A percentile compares a stretch with the other conserved stretches of the same genome.
These are phyloP conservation scores for Magallana ariakensis DNA, from an alignment of 1,140 invertebrate species.

Conservation along the genomic window DNA sequence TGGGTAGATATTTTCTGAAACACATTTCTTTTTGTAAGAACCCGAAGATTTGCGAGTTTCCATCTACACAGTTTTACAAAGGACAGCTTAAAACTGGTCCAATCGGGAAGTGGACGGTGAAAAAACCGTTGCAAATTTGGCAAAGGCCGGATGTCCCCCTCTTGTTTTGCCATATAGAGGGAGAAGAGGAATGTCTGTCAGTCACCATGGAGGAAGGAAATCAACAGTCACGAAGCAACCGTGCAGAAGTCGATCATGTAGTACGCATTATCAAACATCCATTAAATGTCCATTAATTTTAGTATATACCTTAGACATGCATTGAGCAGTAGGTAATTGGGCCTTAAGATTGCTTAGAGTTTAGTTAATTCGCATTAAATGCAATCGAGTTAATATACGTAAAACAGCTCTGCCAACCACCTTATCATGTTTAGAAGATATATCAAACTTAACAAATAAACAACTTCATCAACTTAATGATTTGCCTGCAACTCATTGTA, in stretches of 20 bases:
- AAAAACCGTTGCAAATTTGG: conserved; percentile 56
- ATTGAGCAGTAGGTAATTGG: no score
- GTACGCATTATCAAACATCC: conserved; percentile 56
- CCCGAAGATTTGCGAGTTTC: conserved; percentile 70
- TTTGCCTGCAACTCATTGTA: no score
- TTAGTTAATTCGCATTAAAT: no score
- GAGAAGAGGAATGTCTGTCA: conserved; percentile 61
- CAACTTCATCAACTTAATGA: no score
- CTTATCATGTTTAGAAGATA: no score
- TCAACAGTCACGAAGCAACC: conserved; percentile 61
- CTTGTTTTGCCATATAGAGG: conserved; percentile 68
- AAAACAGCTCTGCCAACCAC: no score
- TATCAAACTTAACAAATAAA: no score
- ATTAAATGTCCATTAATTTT: no score
- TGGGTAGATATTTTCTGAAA: no score
- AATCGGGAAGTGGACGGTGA: not conserved
- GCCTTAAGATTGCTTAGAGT: no score
- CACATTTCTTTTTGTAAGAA: conserved; percentile 56
- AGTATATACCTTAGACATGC: no score
- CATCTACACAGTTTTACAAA: conserved; percentile 70
- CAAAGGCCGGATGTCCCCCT: conserved; percentile 27
- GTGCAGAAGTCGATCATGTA: conserved; percentile 58
- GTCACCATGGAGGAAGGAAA: conserved; percentile 64
- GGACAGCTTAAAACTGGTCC: conserved; percentile 57
- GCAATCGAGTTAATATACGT: no score